phyloP scores from a whole-genome alignment of 2,113 vertebrate species.

The Tachycineta bicolor region DNA sequence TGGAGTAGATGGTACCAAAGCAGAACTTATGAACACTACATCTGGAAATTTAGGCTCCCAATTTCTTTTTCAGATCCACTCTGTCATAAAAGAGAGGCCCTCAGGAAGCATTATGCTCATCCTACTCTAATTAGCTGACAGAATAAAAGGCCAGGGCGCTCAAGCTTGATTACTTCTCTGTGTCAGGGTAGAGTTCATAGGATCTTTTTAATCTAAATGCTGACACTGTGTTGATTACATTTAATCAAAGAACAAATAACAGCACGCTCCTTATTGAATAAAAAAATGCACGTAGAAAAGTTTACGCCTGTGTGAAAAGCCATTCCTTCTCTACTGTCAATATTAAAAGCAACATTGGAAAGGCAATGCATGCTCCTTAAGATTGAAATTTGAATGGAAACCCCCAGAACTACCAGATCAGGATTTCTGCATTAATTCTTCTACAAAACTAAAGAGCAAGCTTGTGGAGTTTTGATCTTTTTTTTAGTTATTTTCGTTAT shows the following conservation, averaged over 20 bases:
- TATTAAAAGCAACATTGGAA: neutral
- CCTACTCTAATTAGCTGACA: neutral
- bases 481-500: neutral
- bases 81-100: neutral
- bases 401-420: neutral
- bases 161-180: neutral
- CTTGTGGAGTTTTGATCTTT: neutral
- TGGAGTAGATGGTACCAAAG: neutral
- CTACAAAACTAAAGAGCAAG: neutral
- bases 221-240: neutral
- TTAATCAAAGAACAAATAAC: conserved; percentile 23
- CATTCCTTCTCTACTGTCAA: neutral
- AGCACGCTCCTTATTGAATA: neutral
- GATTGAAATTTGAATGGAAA: neutral
- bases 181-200: neutral
- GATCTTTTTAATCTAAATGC: neutral
- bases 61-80: neutral
- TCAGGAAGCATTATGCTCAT: neutral
- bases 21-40: neutral
- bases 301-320: neutral
- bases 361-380: neutral
- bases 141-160: neutral
- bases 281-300: neutral
- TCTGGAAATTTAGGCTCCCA: neutral
- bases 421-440: neutral